Base-by-base conservation (phyloP, 2,797 vertebrate species). In the Karalla daura region DNA sequence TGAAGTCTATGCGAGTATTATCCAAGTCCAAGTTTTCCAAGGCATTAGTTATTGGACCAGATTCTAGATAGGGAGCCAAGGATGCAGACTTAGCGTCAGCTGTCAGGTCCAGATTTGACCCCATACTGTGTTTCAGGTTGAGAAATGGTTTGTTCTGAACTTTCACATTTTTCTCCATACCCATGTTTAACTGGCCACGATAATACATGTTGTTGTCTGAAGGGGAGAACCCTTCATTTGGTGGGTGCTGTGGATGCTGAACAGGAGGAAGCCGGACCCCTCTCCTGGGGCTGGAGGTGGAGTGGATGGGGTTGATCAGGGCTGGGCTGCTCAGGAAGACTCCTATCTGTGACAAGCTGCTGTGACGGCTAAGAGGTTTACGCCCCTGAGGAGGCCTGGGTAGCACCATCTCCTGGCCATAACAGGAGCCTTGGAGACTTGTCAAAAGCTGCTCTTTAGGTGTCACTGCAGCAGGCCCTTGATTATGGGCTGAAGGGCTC, bases 1-100 rank as follows among this genome's bases (percentile, higher is more conserved):
- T 93, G 49, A 99, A 99, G 92, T 99, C 96, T 91, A 99, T 96
- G 80, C 98, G 97, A 64, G 96, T 96, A 35, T 96, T 98, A 89
- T 98, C 96, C 79, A 99, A 91, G 90, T 99, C 98, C 80, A 99
- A 90, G 27, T 96, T 96, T 86, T 99, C 97, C 89, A 99, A 89
- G 65, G 96, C 94, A 63, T 96, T 98, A 55, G 95, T 94, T 11
- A 95, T 91, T 45, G 94, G 96, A 25, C 94, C 93, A 18, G 95
- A 94, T 0, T 94, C 92, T 6, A 94, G 76, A 84, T 94, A 96
- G 63, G 87, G 85, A 65, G 87, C 93, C 66, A 90, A 91, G 1
- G 93, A 93, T 74, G 84, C 88, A 33, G 92, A 89, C 74, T 93
- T 96, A 70, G 83, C 86, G 53, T 73, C 91, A 58, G 79, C 72